Conservation (phyloP, 2,888 invertebrate genomes). For the Vandiemenella viatica region DNA sequence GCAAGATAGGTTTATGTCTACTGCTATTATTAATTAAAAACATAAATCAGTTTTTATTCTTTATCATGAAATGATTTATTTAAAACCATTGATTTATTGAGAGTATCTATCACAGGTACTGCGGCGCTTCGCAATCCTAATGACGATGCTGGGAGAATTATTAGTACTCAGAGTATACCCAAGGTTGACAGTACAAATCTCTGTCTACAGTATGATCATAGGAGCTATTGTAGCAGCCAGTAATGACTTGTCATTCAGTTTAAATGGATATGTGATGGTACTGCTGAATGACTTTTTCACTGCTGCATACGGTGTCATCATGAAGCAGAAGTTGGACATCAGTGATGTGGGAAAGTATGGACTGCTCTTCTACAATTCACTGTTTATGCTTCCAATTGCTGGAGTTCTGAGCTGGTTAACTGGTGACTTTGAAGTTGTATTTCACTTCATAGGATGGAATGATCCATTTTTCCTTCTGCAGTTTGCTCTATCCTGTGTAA, state of each 20-base stretch:
- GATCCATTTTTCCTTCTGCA: conserved; percentile 60
- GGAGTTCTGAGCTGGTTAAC: conserved; percentile 51
- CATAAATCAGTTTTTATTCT: no score
- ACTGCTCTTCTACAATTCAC: conserved; percentile 79
- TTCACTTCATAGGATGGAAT: conserved; percentile 55
- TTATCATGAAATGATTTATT: no score
- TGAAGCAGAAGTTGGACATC: conserved; percentile 90
- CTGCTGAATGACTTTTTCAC: conserved; percentile 87
- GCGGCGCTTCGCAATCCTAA: conserved; percentile 87
- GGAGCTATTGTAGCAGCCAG: conserved; percentile 87
- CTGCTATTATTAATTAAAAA: no score
- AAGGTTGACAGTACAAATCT: conserved; percentile 66
- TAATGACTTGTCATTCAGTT: conserved; percentile 86
- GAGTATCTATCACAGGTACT: no score
- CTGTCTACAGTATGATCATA: conserved; percentile 88
- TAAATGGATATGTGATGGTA: conserved; percentile 78
- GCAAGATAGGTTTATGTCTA: no score
- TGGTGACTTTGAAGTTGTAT: conserved; percentile 55
- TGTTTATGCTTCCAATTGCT: conserved; percentile 74
- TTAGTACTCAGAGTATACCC: conserved; percentile 65
- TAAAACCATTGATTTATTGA: no score
- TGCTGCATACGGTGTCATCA: conserved; percentile 92
- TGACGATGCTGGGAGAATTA: conserved; percentile 92
- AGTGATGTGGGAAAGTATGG: conserved; percentile 88
- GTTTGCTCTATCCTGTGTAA: conserved; percentile 80